Evolutionary conservation across 2,113 vertebrate genomes (phyloP), one percentile per base, ranked within the genome.

Genomic region (Sclerurus mexicanus): DNA sequence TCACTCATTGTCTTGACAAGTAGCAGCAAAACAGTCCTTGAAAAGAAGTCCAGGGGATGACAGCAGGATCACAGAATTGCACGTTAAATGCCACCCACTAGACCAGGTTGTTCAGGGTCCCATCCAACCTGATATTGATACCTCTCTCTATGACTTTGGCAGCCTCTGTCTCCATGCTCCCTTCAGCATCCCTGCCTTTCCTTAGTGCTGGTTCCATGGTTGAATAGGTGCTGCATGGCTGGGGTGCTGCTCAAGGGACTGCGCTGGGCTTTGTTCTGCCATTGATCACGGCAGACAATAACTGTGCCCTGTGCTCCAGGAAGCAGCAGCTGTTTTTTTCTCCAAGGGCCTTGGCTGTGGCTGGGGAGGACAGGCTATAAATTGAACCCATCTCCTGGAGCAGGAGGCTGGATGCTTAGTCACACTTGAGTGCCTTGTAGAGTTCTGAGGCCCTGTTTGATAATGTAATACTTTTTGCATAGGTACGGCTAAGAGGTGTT

Each of bases 391-490:
- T 59, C 50, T 95, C 56, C 50, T 66, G 35, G 44, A 94, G 81
- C 7, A 87, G 52, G 69, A 83, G 39, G 9, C 16, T 78, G 49
- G 74, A 58, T 90, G 39, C 85, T 96, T 88, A 75, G 84, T 90
- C 85, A 92, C 82, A 74, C 60, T 83, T 53, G 73, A 94, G 83
- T 0, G 12, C 50, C 35, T 71, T 47, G 40, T 89, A 42, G 75
- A 85, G 24, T 92, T 49, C 6, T 0, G 3, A 71, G 40, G 44
- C 10, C 60, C 44, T 10, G 3, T 31, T 90, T 93, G 60, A 87
- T 91, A 87, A 68, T 74, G n/a, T 89, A 73, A 50, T 78, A 75
- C 50, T 87, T 93, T 59, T 77, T 78, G n/a, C 42, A 35, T 37
- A 69, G 44, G 66, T 56, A 55, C 6, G 50, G n/a, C n/a, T 31